A percentile compares a stretch with the other conserved stretches of the same genome.
phyloP scores from a whole-genome alignment of 1,140 invertebrate genomes.

The Eueides isabella region DNA sequence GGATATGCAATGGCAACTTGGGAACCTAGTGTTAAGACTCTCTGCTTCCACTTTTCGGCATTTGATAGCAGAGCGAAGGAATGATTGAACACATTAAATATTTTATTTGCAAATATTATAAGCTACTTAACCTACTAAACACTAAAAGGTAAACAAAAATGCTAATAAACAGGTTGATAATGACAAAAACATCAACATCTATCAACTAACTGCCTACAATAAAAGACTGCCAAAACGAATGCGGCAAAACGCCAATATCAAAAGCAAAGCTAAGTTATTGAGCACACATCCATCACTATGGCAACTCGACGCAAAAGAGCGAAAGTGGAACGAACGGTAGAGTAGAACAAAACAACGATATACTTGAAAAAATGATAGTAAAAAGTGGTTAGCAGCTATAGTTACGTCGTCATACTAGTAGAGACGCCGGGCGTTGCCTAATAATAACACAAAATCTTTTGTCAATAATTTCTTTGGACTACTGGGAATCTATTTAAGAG shows the following conservation, averaged over 20 bases:
- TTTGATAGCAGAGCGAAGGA: no score
- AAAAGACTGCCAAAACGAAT: neutral
- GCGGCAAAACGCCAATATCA: constrained; percentile 3
- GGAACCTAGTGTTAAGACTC: no score
- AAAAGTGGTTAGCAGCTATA: neutral
- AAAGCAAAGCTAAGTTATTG: constrained; percentile 46
- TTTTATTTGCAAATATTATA: no score
- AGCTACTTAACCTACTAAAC: neutral
- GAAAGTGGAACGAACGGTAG: constrained; percentile 61
- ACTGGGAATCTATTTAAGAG: no score
- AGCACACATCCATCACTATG: constrained; percentile 58
- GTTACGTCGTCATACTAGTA: neutral
- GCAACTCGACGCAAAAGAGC: constrained; percentile 56
- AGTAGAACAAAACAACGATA: constrained; percentile 27
- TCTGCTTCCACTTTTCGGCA: no score
- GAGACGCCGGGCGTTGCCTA: neutral
- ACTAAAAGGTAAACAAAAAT: neutral
- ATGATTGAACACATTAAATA: no score
- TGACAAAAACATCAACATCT: neutral
- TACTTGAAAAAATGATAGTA: constrained; percentile 3
- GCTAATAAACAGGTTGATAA: neutral
- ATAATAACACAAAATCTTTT: no score
- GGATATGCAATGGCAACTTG: no score
- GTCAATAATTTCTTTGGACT: no score
- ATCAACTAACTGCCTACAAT: neutral